phyloP scores from a whole-genome alignment of 2,888 invertebrate species.

The Stenolophus ochropezus region DNA sequence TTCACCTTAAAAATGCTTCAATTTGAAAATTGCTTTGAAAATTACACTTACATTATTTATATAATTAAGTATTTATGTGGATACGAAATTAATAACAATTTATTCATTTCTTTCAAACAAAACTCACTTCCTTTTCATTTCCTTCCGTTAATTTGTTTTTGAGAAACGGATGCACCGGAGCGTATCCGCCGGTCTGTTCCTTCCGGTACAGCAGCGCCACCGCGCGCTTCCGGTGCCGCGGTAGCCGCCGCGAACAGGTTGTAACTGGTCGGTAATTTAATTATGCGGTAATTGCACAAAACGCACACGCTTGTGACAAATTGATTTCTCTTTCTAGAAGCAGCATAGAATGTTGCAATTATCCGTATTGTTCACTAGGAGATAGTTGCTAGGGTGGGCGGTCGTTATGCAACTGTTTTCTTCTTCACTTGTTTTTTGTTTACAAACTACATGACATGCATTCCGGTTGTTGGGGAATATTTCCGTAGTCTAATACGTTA shows the following conservation, averaged over 20 bases:
- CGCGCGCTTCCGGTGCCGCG: background rate
- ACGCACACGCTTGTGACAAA: background rate
- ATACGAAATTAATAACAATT: background rate
- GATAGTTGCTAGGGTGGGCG: no score
- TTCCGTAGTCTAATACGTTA: no score
- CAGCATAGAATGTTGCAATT: background rate
- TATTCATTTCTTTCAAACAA: background rate
- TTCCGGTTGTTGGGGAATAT: no score
- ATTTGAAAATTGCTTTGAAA: background rate
- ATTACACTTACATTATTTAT: background rate
- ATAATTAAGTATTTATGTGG: background rate
- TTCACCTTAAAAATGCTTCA: no score
- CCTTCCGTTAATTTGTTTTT: background rate
- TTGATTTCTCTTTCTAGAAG: slow-evolving; percentile 10
- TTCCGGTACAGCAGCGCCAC: background rate
- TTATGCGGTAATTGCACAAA: slow-evolving; percentile 13
- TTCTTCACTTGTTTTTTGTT: no score
- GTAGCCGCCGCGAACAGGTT: background rate
- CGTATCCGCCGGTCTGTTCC: background rate
- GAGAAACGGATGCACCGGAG: background rate
- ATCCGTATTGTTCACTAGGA: background rate
- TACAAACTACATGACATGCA: no score
- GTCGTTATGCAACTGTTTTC: no score
- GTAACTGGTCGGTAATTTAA: slow-evolving; percentile 27
- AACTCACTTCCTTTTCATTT: background rate